Evolutionary conservation across 2,888 invertebrate genomes (phyloP).

Genomic region (Euproctis similis): DNA sequence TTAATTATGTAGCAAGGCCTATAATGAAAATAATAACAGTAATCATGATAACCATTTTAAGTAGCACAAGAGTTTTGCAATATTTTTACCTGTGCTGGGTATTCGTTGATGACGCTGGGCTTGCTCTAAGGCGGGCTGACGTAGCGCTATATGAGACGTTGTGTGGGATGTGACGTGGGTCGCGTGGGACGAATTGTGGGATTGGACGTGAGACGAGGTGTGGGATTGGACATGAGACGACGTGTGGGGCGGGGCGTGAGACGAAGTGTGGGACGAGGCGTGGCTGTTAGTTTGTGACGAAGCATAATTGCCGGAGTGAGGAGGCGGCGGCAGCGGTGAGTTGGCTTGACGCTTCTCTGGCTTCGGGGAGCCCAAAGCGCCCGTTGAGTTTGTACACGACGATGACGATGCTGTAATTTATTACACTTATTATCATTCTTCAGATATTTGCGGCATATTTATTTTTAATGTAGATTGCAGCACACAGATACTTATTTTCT

Average conservation of each 20-base stretch:
- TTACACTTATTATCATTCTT: too few relatives aligned
- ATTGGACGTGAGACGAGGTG: neutral
- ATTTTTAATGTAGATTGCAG: too few relatives aligned
- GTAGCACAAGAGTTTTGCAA: too few relatives aligned
- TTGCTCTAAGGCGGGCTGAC: constrained; percentile 35
- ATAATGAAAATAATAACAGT: too few relatives aligned
- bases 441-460: too few relatives aligned
- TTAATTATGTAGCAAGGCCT: too few relatives aligned
- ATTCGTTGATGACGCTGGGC: constrained; percentile 54
- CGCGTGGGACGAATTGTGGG: neutral
- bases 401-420: constrained; percentile 77
- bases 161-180: constrained; percentile 6
- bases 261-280: constrained; percentile 1
- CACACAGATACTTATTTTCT: too few relatives aligned
- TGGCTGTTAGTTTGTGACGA: constrained; percentile 1
- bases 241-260: constrained; percentile 3
- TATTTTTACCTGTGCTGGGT: constrained; percentile 61
- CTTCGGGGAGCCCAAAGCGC: constrained; percentile 89
- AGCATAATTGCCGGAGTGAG: constrained; percentile 11
- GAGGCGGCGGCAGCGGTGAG: constrained; percentile 88
- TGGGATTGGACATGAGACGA: constrained; percentile 3
- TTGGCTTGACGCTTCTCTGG: constrained; percentile 93
- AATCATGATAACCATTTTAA: too few relatives aligned
- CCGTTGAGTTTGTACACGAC: constrained; percentile 82
- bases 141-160: constrained; percentile 15